A percentile compares a stretch with the other conserved stretches of the same genome.
Conservation (phyloP, 30 jellyfish, hydroid and myxozoan genomes). For the Turritopsis dohrnii region DNA sequence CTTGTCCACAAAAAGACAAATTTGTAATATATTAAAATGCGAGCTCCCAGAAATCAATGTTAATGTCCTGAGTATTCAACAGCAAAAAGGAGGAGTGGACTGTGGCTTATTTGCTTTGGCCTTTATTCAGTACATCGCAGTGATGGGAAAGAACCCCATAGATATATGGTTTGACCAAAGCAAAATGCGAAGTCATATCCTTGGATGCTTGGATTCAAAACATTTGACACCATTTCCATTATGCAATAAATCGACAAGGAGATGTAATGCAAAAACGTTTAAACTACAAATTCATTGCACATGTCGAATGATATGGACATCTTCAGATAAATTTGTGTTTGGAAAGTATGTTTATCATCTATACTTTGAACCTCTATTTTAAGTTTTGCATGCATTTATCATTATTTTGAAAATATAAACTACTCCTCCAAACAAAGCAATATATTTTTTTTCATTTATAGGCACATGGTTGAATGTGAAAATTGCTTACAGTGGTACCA, state of each 20-base stretch:
- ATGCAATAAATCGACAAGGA: not conserved
- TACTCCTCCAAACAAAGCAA: too few relatives aligned
- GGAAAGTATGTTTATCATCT: too few relatives aligned
- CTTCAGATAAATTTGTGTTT: too few relatives aligned
- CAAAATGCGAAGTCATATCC: not conserved
- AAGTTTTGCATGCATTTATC: too few relatives aligned
- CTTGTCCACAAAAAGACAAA: too few relatives aligned
- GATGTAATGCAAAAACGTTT: conserved; percentile 8
- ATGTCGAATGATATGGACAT: conserved; percentile 12
- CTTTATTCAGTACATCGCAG: not conserved
- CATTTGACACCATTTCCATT: conserved; percentile 11
- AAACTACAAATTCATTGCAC: conserved; percentile 17
- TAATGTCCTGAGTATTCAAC: conserved; percentile 4
- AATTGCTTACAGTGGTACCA: conserved; percentile 38
- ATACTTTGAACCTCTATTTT: too few relatives aligned
- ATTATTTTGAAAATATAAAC: too few relatives aligned
- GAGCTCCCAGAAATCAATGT: not conserved
- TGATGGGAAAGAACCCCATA: too few relatives aligned
- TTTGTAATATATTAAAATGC: too few relatives aligned
- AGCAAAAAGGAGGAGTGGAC: conserved; percentile 11
- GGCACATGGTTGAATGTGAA: conserved; percentile 41
- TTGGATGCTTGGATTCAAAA: not conserved
- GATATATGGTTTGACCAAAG: not conserved
- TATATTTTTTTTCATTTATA: conserved; percentile 10
- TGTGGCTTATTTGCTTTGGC: conserved; percentile 19